Percentiles rank a stretch among this genome's conserved stretches.
These are phyloP conservation scores for Tyria jacobaeae DNA, from an alignment of 2,888 invertebrate genomes.

Conservation along the genomic window DNA sequence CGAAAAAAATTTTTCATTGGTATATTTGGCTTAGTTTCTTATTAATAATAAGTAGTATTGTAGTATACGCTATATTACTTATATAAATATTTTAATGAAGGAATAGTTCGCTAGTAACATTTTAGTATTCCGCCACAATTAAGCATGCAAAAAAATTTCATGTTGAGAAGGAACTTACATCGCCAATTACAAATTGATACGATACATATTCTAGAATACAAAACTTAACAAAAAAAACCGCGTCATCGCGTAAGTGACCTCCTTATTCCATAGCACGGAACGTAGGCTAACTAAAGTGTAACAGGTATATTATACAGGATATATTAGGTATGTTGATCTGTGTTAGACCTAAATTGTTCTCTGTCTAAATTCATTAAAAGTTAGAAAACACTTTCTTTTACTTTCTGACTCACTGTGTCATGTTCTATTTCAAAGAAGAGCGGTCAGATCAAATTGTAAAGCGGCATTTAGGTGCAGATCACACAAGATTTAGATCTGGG, in stretches of 20 bases:
- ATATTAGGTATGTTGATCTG: background rate
- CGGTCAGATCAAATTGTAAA: background rate
- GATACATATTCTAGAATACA: background rate
- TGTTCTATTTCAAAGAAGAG: background rate
- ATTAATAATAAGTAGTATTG: no score
- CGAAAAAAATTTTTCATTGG: no score
- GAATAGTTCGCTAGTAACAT: background rate
- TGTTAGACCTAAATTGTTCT: background rate
- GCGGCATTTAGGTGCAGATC: background rate
- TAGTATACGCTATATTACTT: no score
- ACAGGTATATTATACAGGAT: background rate
- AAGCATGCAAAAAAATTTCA: background rate
- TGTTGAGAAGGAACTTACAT: background rate
- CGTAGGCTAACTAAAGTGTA: background rate
- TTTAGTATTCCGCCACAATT: background rate
- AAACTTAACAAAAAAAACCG: background rate
- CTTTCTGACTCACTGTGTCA: background rate
- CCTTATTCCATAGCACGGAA: constrained; percentile 1
- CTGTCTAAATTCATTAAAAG: background rate
- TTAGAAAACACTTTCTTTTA: background rate
- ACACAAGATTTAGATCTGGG: background rate
- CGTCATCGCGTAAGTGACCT: background rate
- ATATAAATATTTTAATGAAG: background rate
- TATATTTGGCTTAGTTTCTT: no score
- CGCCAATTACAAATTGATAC: background rate